Evolutionary conservation across 2,888 invertebrate genomes (phyloP).

Genomic region (Epinotia demarniana): DNA sequence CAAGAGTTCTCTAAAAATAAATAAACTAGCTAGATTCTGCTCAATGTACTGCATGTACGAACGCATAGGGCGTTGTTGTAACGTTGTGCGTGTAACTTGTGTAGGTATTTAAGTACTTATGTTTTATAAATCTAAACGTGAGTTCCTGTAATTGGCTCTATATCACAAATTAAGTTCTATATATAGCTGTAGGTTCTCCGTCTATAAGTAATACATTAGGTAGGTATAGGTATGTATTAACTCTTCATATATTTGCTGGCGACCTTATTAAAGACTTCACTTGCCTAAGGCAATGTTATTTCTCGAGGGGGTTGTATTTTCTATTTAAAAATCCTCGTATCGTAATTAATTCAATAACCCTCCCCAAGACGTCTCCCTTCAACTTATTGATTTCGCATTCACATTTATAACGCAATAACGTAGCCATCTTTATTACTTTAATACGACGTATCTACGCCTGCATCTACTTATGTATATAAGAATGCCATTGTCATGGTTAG

Average conservation of each 20-base stretch:
- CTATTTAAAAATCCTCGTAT: slow-evolving; percentile 1
- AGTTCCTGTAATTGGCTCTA: no score
- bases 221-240: background rate
- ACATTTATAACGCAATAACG: slow-evolving; percentile 28
- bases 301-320: slow-evolving; percentile 16
- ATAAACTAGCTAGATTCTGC: no score
- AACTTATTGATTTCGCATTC: slow-evolving; percentile 36
- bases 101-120: no score
- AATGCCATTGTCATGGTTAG: background rate
- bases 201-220: no score
- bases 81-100: no score
- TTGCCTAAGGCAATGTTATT: background rate
- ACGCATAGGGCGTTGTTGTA: no score
- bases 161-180: no score
- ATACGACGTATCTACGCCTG: slow-evolving; percentile 2
- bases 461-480: background rate
- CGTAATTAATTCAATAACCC: slow-evolving; percentile 38
- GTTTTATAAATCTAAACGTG: no score
- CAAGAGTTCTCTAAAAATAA: no score
- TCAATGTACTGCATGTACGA: no score
- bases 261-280: background rate
- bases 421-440: slow-evolving; percentile 24
- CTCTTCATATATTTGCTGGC: background rate
- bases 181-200: no score
- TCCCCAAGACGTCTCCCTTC: slow-evolving; percentile 30